Percentiles rank a stretch among this genome's conserved stretches.
These are phyloP conservation scores for Arrhamphus sclerolepis DNA, from an alignment of 2,797 vertebrate genomes.

Conservation along the genomic window DNA sequence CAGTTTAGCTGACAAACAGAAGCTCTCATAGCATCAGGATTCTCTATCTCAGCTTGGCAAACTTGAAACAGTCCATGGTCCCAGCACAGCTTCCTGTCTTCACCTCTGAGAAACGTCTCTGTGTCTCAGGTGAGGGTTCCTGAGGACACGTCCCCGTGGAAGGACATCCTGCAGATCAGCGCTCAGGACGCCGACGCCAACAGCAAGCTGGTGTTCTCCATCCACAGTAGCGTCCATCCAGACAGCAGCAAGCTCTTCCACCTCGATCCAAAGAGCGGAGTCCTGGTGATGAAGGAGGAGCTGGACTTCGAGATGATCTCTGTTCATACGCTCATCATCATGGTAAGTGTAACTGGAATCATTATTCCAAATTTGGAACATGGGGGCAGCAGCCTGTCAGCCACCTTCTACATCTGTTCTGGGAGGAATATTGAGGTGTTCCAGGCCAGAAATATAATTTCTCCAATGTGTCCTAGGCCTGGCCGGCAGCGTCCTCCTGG, in stretches of 20 bases:
- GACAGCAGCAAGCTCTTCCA: conserved; percentile 88
- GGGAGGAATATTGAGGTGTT: too few relatives aligned
- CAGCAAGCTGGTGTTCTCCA: conserved; percentile 88
- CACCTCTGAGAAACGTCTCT: too few relatives aligned
- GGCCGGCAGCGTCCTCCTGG: too few relatives aligned
- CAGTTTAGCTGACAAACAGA: too few relatives aligned
- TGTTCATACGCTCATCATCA: conserved; percentile 87
- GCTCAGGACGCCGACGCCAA: conserved; percentile 90
- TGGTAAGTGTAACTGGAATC: too few relatives aligned
- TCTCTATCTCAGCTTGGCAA: not conserved
- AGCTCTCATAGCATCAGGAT: not conserved
- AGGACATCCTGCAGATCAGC: conserved; percentile 87
- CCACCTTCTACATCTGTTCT: too few relatives aligned
- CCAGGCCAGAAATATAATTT: too few relatives aligned
- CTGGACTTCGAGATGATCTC: conserved; percentile 85
- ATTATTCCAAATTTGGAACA: too few relatives aligned
- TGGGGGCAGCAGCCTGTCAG: too few relatives aligned
- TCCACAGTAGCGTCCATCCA: conserved; percentile 87
- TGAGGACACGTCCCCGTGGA: conserved; percentile 88
- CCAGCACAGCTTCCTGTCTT: too few relatives aligned
- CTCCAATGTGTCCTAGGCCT: too few relatives aligned
- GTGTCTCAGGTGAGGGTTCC: conserved; percentile 79
- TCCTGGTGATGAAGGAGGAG: conserved; percentile 84
- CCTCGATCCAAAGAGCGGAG: conserved; percentile 89
- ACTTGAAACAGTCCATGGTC: too few relatives aligned